These are phyloP conservation scores for Pteria penguin DNA, from an alignment of 2,888 invertebrate genomes.

Conservation along the genomic window DNA sequence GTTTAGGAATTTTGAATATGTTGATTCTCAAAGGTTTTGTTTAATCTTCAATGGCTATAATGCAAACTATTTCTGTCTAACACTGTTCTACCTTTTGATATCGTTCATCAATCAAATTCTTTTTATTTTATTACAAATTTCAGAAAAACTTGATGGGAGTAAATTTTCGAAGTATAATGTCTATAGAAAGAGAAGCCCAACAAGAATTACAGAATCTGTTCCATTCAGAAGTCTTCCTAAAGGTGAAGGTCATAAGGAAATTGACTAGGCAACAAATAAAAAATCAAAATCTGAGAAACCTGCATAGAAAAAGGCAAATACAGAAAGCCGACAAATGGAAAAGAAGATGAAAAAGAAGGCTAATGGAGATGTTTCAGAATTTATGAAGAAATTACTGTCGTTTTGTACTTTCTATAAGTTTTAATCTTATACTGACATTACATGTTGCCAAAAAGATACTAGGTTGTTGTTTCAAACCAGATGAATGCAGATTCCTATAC, in stretches of 20 bases:
- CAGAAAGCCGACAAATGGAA: neutral
- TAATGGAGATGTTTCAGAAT: too few relatives aligned
- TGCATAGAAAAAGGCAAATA: neutral
- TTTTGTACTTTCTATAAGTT: too few relatives aligned
- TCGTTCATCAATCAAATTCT: too few relatives aligned
- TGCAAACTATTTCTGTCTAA: neutral
- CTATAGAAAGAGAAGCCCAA: conserved; percentile 85
- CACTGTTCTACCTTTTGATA: neutral
- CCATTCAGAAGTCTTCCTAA: conserved; percentile 83
- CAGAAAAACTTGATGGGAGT: conserved; percentile 82
- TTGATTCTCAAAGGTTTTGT: too few relatives aligned
- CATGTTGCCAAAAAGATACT: too few relatives aligned
- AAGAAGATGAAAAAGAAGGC: too few relatives aligned
- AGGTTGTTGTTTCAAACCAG: too few relatives aligned
- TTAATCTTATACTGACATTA: too few relatives aligned
- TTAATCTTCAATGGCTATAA: too few relatives aligned
- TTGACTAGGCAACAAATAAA: neutral
- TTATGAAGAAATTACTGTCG: too few relatives aligned
- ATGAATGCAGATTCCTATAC: too few relatives aligned
- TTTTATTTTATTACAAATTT: neutral
- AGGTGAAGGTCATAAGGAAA: conserved; percentile 56
- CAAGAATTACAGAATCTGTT: conserved; percentile 86
- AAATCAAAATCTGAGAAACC: neutral
- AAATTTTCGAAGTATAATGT: conserved; percentile 86
- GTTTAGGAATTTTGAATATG: neutral